Base-by-base conservation (phyloP, 2,797 vertebrate species). In the Ctenopoma multispine region DNA sequence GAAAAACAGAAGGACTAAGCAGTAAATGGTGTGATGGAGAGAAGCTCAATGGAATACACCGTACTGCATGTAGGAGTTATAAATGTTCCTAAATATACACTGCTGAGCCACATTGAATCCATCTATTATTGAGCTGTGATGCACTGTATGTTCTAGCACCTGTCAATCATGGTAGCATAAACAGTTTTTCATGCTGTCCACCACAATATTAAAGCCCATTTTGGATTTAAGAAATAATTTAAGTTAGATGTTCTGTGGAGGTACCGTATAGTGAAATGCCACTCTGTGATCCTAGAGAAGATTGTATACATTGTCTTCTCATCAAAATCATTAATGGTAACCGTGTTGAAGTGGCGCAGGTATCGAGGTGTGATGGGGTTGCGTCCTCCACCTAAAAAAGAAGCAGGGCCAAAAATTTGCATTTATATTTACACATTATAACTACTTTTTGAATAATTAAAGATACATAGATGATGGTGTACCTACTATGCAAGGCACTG, bases 321-420 rank as follows among this genome's bases (percentile, higher is more conserved):
- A 78, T 96, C 95, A 93, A 97, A 98, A 8, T 97, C 95, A 81
- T 98, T 96, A 72, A 98, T 97, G 48, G 95, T 96, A 60, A 97
- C 66, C 46, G 91, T 92, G 85, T 97, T 98, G 82, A 98, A 98
- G 90, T 98, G 97, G 17, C 96, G 91, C 81, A 96, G 81, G 77
- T 91, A 98, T 34, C 96, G 94, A 51, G 96, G 93, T 18, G 96
- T 97, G 82, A 98, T 56, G 18, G 95, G 94, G 84, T 97, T 97
- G 70, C 96, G 92, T 34, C 96, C 96, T 69, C 97, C 97, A 68
- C 97, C 96, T 98, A 66, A 62, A 80, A 71, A 64, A 66, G 10
- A 76, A 48, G 44, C 31, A 66, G 1, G 38, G 12, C 38, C 10
- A 8, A 34, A 34, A 34, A 11, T 11, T 9, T 8, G 10, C 34